These are phyloP conservation scores for Campylorhamphus procurvoides DNA, from an alignment of 2,113 vertebrate species.

Conservation along the genomic window DNA sequence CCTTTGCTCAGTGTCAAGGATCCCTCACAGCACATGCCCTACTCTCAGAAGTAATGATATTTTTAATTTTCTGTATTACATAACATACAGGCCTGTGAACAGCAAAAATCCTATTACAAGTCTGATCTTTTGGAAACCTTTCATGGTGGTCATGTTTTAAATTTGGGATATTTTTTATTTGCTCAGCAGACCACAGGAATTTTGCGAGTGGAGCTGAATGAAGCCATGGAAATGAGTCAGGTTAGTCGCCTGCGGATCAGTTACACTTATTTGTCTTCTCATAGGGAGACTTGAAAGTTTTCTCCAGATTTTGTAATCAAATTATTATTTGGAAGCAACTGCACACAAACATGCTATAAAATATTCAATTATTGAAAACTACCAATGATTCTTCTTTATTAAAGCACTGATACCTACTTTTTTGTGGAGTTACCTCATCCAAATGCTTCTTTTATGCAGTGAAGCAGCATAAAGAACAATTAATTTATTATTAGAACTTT, in stretches of 20 bases:
- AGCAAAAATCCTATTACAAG: slow-evolving; percentile 26
- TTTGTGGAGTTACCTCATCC: background rate
- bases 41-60: background rate
- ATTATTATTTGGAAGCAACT: background rate
- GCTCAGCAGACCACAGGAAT: slow-evolving; percentile 52
- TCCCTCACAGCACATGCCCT: background rate
- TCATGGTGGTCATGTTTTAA: slow-evolving; percentile 57
- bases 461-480: background rate
- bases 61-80: background rate
- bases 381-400: background rate
- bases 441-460: background rate
- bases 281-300: background rate
- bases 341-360: background rate
- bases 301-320: background rate
- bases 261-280: background rate
- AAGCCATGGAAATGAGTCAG: slow-evolving; percentile 46
- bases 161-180: slow-evolving; percentile 62
- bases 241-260: background rate
- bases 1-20: background rate
- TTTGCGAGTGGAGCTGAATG: slow-evolving; percentile 36
- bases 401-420: background rate
- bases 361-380: background rate
- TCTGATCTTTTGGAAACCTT: slow-evolving; percentile 43
- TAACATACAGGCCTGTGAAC: background rate
- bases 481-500: background rate